These are phyloP conservation scores for Pomacea maculata DNA, from an alignment of 1,140 invertebrate genomes.

Conservation along the genomic window DNA sequence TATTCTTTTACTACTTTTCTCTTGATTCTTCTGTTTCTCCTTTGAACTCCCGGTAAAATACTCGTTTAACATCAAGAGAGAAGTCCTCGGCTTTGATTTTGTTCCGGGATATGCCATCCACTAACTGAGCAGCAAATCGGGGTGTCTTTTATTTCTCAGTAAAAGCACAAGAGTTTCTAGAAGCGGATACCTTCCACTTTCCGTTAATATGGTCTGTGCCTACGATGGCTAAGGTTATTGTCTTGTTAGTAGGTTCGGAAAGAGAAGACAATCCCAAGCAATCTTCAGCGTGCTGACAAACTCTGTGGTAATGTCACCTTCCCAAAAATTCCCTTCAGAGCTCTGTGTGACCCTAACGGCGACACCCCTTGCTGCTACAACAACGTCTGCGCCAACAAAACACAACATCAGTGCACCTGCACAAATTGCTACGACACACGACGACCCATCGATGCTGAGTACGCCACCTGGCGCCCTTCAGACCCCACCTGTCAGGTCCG, in stretches of 20 bases:
- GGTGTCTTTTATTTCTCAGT: too few relatives aligned
- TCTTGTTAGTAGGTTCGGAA: neutral
- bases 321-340: neutral
- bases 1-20: too few relatives aligned
- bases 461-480: neutral
- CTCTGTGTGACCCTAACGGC: constrained; percentile 4
- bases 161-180: too few relatives aligned
- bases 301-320: constrained; percentile 1
- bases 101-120: too few relatives aligned
- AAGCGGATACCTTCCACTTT: too few relatives aligned
- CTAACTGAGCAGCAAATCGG: too few relatives aligned
- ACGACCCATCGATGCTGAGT: constrained; percentile 12
- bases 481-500: neutral
- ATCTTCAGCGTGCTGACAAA: constrained; percentile 1
- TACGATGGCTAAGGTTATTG: too few relatives aligned
- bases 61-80: too few relatives aligned
- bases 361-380: constrained; percentile 19
- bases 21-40: too few relatives aligned
- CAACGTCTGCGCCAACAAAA: constrained; percentile 9
- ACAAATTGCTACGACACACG: constrained; percentile 13
- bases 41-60: too few relatives aligned
- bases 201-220: too few relatives aligned
- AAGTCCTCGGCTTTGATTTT: too few relatives aligned
- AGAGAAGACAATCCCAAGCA: neutral
- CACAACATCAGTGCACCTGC: constrained; percentile 6